Conservation (phyloP, 2,888 invertebrate genomes). For the Lasioglossum leucozonium region DNA sequence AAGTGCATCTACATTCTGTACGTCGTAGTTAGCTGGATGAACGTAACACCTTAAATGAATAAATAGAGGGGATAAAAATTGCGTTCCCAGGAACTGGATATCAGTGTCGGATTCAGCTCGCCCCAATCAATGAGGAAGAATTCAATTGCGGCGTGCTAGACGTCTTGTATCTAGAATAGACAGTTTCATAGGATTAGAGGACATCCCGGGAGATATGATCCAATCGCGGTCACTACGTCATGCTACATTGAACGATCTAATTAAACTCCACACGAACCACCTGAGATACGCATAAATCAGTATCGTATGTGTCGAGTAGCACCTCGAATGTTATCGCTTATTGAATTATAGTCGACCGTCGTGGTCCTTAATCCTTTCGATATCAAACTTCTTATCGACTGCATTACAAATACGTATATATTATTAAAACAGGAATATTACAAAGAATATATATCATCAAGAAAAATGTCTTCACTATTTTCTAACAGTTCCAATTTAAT, state of each 20-base stretch:
- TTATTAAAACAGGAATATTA: background rate
- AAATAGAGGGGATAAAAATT: background rate
- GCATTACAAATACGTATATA: background rate
- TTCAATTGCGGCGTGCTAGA: conserved; percentile 42
- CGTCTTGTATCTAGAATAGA: conserved; percentile 45
- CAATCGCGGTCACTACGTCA: conserved; percentile 70
- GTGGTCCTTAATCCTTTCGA: background rate
- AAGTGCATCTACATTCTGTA: background rate
- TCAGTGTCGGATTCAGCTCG: background rate
- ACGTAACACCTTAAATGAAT: background rate
- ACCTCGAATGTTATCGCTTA: background rate
- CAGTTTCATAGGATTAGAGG: conserved; percentile 67
- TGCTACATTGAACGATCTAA: conserved; percentile 74
- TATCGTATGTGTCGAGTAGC: conserved; percentile 12
- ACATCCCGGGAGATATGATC: conserved; percentile 75
- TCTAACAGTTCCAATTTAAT: too few species aligned
- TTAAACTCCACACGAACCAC: conserved; percentile 61
- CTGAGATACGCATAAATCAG: conserved; percentile 63
- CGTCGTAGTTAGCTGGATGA: background rate
- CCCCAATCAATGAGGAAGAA: conserved; percentile 17
- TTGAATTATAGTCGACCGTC: background rate
- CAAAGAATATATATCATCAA: background rate
- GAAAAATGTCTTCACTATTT: background rate
- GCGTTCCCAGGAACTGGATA: background rate
- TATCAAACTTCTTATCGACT: background rate